These are phyloP conservation scores for Bombylius discolor DNA, from an alignment of 2,888 invertebrate species.

Conservation along the genomic window DNA sequence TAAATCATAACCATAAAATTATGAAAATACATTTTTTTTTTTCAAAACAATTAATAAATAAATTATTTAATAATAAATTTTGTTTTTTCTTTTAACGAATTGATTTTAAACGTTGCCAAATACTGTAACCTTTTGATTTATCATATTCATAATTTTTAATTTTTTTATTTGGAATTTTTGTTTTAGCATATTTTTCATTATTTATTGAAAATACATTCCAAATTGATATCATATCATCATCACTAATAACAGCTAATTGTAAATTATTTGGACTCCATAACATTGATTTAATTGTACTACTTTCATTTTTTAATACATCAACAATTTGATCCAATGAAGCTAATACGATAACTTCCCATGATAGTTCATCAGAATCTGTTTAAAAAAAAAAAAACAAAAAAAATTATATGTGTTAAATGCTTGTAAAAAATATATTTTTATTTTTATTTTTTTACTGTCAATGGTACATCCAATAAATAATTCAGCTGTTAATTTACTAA, in stretches of 20 bases:
- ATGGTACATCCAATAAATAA: slow-evolving; percentile 30
- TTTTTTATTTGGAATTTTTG: no score
- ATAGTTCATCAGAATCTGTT: slow-evolving; percentile 18
- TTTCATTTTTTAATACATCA: slow-evolving; percentile 25
- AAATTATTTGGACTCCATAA: slow-evolving; percentile 31
- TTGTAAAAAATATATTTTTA: no score
- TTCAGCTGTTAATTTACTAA: slow-evolving; percentile 36
- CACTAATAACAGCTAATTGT: slow-evolving; percentile 30
- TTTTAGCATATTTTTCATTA: neutral
- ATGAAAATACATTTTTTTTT: no score
- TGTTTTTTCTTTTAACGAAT: no score
- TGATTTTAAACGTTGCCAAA: no score
- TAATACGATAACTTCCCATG: slow-evolving; percentile 28
- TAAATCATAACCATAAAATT: no score
- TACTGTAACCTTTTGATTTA: no score
- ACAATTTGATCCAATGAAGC: slow-evolving; percentile 31
- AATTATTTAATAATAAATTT: no score
- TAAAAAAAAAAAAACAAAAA: neutral
- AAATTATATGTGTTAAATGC: no score
- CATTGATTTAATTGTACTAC: slow-evolving; percentile 27
- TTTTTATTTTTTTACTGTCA: slow-evolving; percentile 5
- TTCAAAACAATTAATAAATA: no score
- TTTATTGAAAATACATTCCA: slow-evolving; percentile 31
- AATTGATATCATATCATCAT: slow-evolving; percentile 34
- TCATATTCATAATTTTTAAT: no score